Evolutionary conservation across 1,140 invertebrate species (phyloP), one percentile per base, ranked within the genome.

Genomic region (Kradibia gibbosae): DNA sequence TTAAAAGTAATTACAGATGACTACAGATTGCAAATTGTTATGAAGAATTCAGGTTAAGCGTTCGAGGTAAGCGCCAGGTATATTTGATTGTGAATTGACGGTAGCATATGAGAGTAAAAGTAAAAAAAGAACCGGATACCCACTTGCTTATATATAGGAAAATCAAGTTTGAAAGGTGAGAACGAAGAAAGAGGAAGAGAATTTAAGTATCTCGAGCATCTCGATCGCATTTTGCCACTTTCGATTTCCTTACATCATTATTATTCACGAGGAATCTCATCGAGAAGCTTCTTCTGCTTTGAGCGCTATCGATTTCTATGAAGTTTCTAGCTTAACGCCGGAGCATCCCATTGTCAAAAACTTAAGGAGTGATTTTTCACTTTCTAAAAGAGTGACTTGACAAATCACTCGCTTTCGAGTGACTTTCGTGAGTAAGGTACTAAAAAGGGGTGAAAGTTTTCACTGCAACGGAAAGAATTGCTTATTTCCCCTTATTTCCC

Each of bases 141-240:
- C 10, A 25, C 31, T 20, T 53, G 20, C 50, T 20, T 22, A 45
- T 34, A 25, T 62, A 34, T 62, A 62, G 60, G 60, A 25, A 62
- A 62, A 62, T 62, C 60, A 62, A 62, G 60, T 62, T 62, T 62
- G 60, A 62, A 62, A 62, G 60, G 60, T 62, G 60, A 62, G 60
- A 62, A 31, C 25, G 60, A 25, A 62, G 60, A 62, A 62, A 62
- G 60, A 62, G 60, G 60, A 53, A 53, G 50, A 34, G 60, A 62
- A 62, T 62, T 62, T 34, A 25, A 25, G 31, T 62, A 62, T 62
- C 60, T n/a, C 60, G 60, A 62, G 60, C 60, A 62, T 62, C 60
- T 62, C 20, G 60, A 62, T 28, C 60, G 60, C 60, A 62, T 3
- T 62, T 62, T 25, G 60, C 60, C 60, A 62, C 60, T 20, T 62